Evolutionary conservation across 2,797 vertebrate species (phyloP).

Genomic region (Hydrolagus colliei): DNA sequence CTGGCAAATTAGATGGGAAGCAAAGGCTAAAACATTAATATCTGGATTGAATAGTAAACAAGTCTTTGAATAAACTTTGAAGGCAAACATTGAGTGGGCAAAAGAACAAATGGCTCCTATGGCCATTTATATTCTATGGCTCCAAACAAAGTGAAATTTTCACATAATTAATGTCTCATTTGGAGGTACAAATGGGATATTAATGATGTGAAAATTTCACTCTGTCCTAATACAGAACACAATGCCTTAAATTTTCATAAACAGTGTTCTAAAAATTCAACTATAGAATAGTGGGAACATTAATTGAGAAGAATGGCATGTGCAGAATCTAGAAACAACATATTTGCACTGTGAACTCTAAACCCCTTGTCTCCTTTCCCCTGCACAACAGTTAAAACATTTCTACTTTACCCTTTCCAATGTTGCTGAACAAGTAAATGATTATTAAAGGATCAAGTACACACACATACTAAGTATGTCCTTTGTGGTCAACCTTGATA

Average conservation of each 20-base stretch:
- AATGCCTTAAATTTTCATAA: background rate
- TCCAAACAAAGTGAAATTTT: background rate
- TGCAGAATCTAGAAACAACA: background rate
- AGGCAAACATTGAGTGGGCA: background rate
- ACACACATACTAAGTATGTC: too few species aligned
- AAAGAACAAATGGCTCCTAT: too few species aligned
- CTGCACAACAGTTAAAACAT: too few species aligned
- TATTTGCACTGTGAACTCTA: too few species aligned
- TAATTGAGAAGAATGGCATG: constrained; percentile 5
- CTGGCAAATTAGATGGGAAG: background rate
- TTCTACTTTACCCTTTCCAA: too few species aligned
- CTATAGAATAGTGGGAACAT: background rate
- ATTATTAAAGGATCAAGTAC: too few species aligned
- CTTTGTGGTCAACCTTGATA: too few species aligned
- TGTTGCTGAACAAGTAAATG: too few species aligned
- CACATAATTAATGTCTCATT: background rate
- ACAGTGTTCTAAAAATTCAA: background rate
- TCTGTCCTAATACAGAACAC: background rate
- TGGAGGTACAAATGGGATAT: background rate
- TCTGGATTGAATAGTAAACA: background rate
- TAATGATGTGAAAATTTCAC: constrained; percentile 4
- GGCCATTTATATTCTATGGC: background rate
- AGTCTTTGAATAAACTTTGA: background rate
- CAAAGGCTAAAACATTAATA: background rate
- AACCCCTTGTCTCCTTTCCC: too few species aligned